These are phyloP conservation scores for Cremastinae sp. DNA, from an alignment of 2,888 invertebrate species.

Conservation along the genomic window DNA sequence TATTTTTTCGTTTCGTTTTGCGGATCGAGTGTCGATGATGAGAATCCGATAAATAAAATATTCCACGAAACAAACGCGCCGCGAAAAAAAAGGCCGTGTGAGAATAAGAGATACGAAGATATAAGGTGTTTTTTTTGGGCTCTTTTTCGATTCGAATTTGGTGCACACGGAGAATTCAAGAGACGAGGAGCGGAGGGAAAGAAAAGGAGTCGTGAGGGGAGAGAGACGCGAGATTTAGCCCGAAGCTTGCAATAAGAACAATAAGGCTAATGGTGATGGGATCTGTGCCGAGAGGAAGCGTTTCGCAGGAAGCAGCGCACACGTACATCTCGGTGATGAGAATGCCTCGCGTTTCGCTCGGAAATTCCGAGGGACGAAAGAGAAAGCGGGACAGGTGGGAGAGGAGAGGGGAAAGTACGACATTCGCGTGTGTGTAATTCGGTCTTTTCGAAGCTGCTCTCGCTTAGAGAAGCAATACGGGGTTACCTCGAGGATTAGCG, in stretches of 20 bases:
- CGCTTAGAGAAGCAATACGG: conserved; percentile 42
- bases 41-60: neutral
- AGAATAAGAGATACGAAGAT: too few species aligned
- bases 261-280: conserved; percentile 58
- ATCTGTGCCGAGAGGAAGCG: conserved; percentile 47
- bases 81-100: too few species aligned
- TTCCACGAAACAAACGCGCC: too few species aligned
- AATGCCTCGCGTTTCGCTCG: conserved; percentile 22
- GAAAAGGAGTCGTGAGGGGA: too few species aligned
- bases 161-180: conserved; percentile 25
- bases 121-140: too few species aligned
- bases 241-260: conserved; percentile 56
- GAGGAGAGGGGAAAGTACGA: neutral
- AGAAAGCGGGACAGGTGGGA: neutral
- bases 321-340: conserved; percentile 38
- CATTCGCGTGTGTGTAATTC: conserved; percentile 20
- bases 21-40: neutral
- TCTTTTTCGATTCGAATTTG: too few species aligned
- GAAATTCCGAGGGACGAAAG: neutral
- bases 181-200: conserved; percentile 2
- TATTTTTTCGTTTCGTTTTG: neutral
- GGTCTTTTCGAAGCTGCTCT: conserved; percentile 30
- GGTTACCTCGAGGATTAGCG: conserved; percentile 60
- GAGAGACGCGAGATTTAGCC: conserved; percentile 43
- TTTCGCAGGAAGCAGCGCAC: conserved; percentile 38